Evolutionary conservation across 2,888 invertebrate species (phyloP), one percentile per base, ranked within the genome.

Genomic region (Heliconius charithonia): DNA sequence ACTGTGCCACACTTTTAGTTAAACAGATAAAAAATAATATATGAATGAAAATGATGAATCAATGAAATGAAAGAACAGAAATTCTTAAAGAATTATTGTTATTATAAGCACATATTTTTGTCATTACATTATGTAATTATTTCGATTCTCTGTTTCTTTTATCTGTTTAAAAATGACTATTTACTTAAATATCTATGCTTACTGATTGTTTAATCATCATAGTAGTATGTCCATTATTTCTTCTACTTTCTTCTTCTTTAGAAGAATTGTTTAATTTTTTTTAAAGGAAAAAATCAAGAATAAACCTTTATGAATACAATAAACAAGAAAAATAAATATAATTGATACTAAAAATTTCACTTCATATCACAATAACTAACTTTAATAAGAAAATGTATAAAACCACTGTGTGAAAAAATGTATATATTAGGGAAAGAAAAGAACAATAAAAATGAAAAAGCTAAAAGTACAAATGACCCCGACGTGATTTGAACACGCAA

Each of bases 401-500:
- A 27, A 12, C 6, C n/a, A 25, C 4, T 12, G 13, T 13, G 13
- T 63, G 37, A 22, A 74, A 69, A 29, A 13, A 59, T 22, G 32
- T 45, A 37, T 25, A 56, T 51, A 25, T 13, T 51, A 22, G 19
- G 13, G n/a, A 41, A 62, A 6, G 4, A 41, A 25, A 69, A 29
- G 41, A 75, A 80, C 2, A 41, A 73, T 51, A 73, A 27, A 13
- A 78, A 73, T 72, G 70, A 6, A 45, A 45, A 45, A 51, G 6
- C 1, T 19, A 19, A 19, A 6, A 51, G 7, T 7, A 51, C 9
- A 51, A 45, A 90, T 97, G 97, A 98, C 97, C 97, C 97, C 97
- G 97, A 97, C 97, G 97, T 98, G 98, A 98, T 97, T 98, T 97
- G 98, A 37, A 37, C 37, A 37, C 37, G 37, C 37, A 37, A 37